These are phyloP conservation scores for Vidua chalybeata DNA, from an alignment of 2,113 vertebrate species.

Conservation along the genomic window DNA sequence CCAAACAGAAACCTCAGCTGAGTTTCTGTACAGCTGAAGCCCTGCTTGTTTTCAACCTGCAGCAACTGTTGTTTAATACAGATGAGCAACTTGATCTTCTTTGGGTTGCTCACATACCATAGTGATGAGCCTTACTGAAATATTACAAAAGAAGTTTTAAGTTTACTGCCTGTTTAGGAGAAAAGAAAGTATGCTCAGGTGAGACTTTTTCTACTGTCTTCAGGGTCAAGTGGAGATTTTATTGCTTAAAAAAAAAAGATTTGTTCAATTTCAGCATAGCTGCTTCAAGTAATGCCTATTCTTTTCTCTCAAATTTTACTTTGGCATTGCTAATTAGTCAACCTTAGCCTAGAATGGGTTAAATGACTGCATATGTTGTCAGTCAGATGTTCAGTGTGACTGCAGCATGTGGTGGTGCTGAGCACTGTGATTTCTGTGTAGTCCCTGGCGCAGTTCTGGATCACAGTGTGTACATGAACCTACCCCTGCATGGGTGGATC, in stretches of 20 bases:
- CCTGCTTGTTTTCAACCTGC: slow-evolving; percentile 22
- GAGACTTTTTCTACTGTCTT: background rate
- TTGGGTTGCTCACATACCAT: background rate
- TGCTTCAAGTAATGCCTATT: background rate
- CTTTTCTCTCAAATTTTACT: background rate
- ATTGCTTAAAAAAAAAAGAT: background rate
- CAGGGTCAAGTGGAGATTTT: background rate
- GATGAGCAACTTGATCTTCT: slow-evolving; percentile 38
- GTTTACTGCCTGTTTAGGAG: background rate
- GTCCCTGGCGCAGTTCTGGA: background rate
- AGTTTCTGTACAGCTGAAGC: slow-evolving; percentile 27
- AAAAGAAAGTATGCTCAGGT: background rate
- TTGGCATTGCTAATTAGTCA: background rate
- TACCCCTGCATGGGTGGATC: background rate
- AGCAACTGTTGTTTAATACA: slow-evolving; percentile 44
- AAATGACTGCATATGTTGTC: background rate
- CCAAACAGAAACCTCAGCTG: slow-evolving; percentile 42
- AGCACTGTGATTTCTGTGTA: background rate
- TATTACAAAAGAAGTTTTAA: background rate
- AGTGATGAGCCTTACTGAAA: background rate
- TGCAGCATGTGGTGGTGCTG: background rate
- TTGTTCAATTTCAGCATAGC: background rate
- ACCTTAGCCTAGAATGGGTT: background rate
- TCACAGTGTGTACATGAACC: accelerated
- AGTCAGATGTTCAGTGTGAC: background rate